Evolutionary conservation across 2,888 invertebrate species (phyloP).

Genomic region (Iphiclides podalirius): DNA sequence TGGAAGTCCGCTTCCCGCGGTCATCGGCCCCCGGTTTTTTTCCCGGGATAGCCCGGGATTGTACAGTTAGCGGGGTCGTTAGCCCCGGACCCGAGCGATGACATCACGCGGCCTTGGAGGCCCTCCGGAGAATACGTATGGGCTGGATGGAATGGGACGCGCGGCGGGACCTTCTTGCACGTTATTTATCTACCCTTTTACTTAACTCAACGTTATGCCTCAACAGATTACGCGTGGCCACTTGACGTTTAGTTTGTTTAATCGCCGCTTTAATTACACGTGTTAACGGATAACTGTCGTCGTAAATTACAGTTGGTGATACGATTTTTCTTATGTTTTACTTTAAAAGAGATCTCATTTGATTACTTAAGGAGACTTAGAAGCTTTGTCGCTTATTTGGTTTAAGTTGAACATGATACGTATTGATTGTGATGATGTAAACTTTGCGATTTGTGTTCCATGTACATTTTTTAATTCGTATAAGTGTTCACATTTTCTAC

Average conservation of each 20-base stretch:
- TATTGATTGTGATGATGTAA: too few relatives aligned
- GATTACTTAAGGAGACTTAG: too few relatives aligned
- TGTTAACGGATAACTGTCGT: neutral
- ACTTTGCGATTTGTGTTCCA: too few relatives aligned
- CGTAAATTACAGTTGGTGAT: too few relatives aligned
- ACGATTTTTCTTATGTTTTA: too few relatives aligned
- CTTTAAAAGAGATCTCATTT: too few relatives aligned
- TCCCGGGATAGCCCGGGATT: slow-evolving; percentile 44
- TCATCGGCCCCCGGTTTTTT: slow-evolving; percentile 35
- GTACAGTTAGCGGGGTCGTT: slow-evolving; percentile 39
- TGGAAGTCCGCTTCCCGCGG: slow-evolving; percentile 25
- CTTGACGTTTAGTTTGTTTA: neutral
- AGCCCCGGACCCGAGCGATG: slow-evolving; percentile 33
- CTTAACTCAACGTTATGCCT: slow-evolving; percentile 1
- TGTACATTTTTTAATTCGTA: too few relatives aligned
- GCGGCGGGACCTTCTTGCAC: neutral
- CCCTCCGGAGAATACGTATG: slow-evolving; percentile 23
- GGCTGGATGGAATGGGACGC: slow-evolving; percentile 2
- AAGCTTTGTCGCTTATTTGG: too few relatives aligned
- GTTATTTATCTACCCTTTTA: slow-evolving; percentile 1
- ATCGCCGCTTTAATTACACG: neutral
- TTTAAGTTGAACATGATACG: too few relatives aligned
- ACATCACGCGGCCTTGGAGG: slow-evolving; percentile 39
- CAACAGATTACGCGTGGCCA: neutral
- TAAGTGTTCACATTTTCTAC: too few relatives aligned